phyloP scores from a whole-genome alignment of 2,797 vertebrate species.

The Urophycis tenuis region DNA sequence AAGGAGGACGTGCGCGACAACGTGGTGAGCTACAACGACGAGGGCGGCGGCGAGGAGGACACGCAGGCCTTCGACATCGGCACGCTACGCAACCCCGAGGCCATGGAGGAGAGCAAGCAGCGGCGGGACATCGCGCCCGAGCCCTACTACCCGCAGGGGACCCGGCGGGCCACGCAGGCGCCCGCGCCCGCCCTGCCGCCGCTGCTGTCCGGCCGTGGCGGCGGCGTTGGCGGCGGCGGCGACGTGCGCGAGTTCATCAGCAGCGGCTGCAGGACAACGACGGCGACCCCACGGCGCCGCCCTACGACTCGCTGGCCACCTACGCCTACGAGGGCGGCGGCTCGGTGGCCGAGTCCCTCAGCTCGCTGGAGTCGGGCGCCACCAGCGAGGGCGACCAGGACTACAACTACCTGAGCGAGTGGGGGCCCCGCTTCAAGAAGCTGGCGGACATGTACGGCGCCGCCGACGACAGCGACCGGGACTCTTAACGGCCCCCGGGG shows the following conservation, averaged over 20 bases:
- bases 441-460: constrained; percentile 91
- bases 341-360: constrained; percentile 86
- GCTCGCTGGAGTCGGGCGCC: constrained; percentile 86
- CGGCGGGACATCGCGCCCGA: constrained; percentile 88
- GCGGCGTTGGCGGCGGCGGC: constrained; percentile 34
- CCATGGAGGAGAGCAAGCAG: constrained; percentile 84
- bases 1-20: constrained; percentile 94
- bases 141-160: constrained; percentile 77
- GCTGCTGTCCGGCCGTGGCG: too few species aligned
- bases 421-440: constrained; percentile 93
- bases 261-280: constrained; percentile 91
- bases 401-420: constrained; percentile 94
- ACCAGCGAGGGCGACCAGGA: constrained; percentile 87
- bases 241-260: constrained; percentile 94
- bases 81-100: constrained; percentile 86
- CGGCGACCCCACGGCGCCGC: constrained; percentile 83
- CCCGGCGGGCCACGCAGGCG: constrained; percentile 66
- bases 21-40: constrained; percentile 93
- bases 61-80: constrained; percentile 93
- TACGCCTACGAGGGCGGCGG: constrained; percentile 85
- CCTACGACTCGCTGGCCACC: constrained; percentile 83
- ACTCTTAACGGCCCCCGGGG: constrained; percentile 86
- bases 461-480: constrained; percentile 82
- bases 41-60: constrained; percentile 92
- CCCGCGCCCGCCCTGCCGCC: background rate